phyloP scores from a whole-genome alignment of 1,140 invertebrate species.

The Papilio polytes region DNA sequence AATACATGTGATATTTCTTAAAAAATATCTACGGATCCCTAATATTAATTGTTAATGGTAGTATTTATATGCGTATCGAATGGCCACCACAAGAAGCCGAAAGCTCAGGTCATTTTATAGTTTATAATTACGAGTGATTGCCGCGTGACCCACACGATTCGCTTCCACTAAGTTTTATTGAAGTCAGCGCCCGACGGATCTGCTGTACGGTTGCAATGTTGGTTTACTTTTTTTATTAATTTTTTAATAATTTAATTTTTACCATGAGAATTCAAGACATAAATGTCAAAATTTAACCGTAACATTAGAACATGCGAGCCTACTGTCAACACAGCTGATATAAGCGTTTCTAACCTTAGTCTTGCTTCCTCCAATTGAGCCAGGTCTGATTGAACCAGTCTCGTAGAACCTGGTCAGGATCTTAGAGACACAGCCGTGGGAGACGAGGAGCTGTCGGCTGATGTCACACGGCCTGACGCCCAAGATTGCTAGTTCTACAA shows the following conservation, averaged over 20 bases:
- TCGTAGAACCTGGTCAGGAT: conserved; percentile 98
- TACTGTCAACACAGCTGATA: too few species aligned
- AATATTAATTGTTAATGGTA: conserved; percentile 9
- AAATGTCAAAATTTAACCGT: too few species aligned
- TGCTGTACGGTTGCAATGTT: conserved; percentile 54
- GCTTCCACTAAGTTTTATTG: conserved; percentile 50
- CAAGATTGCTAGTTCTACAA: conserved; percentile 96
- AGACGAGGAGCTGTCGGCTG: conserved; percentile 96
- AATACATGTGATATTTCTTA: too few species aligned
- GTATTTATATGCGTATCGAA: conserved; percentile 62
- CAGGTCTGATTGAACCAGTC: conserved; percentile 95
- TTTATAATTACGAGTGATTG: conserved; percentile 78
- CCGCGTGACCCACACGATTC: conserved; percentile 62
- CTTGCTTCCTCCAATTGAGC: conserved; percentile 95
- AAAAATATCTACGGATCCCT: conserved; percentile 60
- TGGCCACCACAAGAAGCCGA: conserved; percentile 74
- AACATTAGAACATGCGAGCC: too few species aligned
- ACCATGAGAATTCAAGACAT: too few species aligned
- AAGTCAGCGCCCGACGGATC: conserved; percentile 30
- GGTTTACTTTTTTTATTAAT: conserved; percentile 64
- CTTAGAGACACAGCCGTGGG: conserved; percentile 96
- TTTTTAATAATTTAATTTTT: conserved; percentile 43
- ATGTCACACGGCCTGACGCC: conserved; percentile 98
- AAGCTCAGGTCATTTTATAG: conserved; percentile 74
- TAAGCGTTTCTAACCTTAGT: too few species aligned